Evolutionary conservation across 2,113 vertebrate species (phyloP).

Genomic region (Cettia cetti): DNA sequence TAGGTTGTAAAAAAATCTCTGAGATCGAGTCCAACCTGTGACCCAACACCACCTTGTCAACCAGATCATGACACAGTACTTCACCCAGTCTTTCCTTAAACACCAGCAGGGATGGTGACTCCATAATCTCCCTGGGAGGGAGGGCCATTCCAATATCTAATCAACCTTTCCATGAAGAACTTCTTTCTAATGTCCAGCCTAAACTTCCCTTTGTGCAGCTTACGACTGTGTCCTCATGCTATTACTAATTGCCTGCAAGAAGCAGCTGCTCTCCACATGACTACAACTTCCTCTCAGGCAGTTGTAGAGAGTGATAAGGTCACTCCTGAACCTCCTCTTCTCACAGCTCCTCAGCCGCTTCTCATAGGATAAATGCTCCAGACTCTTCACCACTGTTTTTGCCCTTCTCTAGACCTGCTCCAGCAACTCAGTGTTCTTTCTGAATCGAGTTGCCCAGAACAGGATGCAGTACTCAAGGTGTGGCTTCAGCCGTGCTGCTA

Average conservation of each 20-base stretch:
- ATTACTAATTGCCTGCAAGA: neutral
- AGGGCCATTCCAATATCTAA: neutral
- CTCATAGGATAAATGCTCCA: neutral
- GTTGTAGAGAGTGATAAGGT: too few species aligned
- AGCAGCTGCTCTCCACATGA: neutral
- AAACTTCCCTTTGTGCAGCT: neutral
- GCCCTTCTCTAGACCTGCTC: neutral
- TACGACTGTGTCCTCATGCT: neutral
- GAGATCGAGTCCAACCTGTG: rapidly evolving
- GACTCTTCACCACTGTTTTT: neutral
- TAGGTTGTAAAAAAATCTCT: neutral
- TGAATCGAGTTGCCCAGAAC: neutral
- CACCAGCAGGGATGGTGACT: neutral
- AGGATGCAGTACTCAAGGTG: too few species aligned
- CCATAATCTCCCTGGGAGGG: neutral
- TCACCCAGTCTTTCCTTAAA: neutral
- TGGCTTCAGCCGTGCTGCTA: neutral
- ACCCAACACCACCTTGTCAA: neutral
- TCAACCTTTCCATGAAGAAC: neutral
- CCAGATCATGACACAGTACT: neutral
- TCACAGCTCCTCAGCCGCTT: neutral
- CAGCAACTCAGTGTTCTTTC: neutral
- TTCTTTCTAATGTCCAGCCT: neutral
- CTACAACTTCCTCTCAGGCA: neutral
- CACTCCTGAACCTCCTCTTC: neutral